Evolutionary conservation across 2,797 vertebrate species (phyloP).

Genomic region (Onychomys torridus): DNA sequence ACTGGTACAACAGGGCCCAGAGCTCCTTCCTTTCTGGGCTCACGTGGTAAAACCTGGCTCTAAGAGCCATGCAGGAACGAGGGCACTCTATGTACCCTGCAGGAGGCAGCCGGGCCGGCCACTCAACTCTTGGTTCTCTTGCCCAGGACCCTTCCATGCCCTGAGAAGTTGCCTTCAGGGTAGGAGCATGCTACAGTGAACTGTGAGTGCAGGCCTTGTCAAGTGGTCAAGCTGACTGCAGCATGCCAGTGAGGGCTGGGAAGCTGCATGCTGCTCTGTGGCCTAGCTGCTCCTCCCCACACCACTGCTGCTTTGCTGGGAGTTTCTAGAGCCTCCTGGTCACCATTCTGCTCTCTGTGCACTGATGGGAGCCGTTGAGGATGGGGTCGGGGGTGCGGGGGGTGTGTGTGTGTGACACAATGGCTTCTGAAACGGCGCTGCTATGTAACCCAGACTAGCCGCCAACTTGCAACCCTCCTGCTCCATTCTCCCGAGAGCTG

Average conservation of each 20-base stretch:
- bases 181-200: neutral
- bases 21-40: neutral
- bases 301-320: neutral
- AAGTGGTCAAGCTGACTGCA: neutral
- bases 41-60: neutral
- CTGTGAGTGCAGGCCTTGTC: neutral
- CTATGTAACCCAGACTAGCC: neutral
- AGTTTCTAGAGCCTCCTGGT: neutral
- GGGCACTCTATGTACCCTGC: neutral
- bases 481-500: neutral
- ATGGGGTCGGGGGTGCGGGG: too few species aligned
- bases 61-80: neutral
- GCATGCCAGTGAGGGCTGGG: neutral
- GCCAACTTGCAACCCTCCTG: neutral
- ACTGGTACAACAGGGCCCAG: neutral
- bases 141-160: neutral
- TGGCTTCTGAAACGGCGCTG: neutral
- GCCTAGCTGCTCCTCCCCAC: neutral
- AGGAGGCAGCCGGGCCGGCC: neutral
- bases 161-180: neutral
- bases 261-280: neutral
- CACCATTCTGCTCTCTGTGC: neutral
- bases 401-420: neutral
- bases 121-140: neutral
- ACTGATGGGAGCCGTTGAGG: neutral